A percentile compares a stretch with the other conserved stretches of the same genome.
These are phyloP conservation scores for Apodemus speciosus DNA, from an alignment of 2,113 vertebrate species.

Conservation along the genomic window DNA sequence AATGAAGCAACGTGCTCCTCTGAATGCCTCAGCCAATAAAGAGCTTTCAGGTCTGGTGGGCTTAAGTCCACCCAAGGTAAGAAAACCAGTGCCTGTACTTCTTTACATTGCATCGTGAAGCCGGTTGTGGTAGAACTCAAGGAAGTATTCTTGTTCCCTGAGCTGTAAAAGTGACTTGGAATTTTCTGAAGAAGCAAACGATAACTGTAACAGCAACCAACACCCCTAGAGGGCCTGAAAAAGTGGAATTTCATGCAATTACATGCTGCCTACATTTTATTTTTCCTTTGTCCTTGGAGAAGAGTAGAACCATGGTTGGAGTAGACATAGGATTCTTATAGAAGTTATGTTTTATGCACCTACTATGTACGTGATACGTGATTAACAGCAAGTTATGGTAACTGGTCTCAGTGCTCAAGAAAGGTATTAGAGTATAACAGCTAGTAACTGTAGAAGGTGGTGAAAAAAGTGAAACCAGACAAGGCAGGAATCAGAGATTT, in stretches of 20 bases:
- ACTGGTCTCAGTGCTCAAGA: neutral
- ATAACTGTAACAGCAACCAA: neutral
- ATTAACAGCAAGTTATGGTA: conserved; percentile 33
- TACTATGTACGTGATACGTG: neutral
- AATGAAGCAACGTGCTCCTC: neutral
- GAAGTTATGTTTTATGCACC: neutral
- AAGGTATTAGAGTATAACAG: neutral
- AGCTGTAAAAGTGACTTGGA: neutral
- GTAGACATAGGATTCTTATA: neutral
- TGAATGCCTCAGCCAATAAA: neutral
- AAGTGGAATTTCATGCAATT: neutral
- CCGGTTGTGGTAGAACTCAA: neutral
- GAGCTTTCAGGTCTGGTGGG: neutral
- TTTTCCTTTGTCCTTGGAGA: neutral
- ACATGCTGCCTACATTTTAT: neutral
- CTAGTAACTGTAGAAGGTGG: neutral
- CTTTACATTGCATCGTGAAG: neutral
- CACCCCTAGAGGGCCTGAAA: neutral
- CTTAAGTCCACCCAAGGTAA: neutral
- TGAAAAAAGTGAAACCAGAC: neutral
- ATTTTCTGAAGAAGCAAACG: neutral
- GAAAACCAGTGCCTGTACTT: neutral
- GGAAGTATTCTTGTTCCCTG: neutral
- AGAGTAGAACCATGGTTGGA: neutral
- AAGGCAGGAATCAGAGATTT: neutral